Conservation (phyloP, 2,113 vertebrate genomes). For the Caracal caracal region DNA sequence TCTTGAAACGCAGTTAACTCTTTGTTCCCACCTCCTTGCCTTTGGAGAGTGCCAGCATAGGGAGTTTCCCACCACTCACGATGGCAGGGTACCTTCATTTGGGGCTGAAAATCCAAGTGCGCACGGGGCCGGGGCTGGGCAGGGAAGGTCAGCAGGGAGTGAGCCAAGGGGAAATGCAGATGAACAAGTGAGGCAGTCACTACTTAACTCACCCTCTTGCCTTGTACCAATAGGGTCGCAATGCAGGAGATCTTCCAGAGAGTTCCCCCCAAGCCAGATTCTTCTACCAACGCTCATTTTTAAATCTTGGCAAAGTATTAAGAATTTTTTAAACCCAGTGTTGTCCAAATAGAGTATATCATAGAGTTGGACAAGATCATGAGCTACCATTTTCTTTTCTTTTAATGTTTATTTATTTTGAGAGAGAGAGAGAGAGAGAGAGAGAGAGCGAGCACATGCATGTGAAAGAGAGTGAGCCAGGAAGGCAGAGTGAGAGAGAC, state of each 20-base stretch:
- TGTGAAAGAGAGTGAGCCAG: too few relatives aligned
- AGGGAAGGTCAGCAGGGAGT: neutral
- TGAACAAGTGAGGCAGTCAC: neutral
- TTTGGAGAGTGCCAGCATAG: neutral
- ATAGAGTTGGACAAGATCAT: neutral
- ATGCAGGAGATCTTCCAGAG: neutral
- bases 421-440: too few relatives aligned
- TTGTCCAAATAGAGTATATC: neutral
- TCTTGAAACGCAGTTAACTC: neutral
- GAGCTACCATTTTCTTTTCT: neutral
- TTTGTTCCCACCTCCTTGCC: too few relatives aligned
- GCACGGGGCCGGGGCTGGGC: too few relatives aligned
- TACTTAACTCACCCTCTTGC: neutral
- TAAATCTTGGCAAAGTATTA: neutral
- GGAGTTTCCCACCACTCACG: neutral
- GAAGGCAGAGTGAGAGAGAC: too few relatives aligned
- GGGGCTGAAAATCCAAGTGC: neutral
- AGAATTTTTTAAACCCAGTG: neutral
- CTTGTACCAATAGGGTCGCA: neutral
- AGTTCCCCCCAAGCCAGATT: neutral
- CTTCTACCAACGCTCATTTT: neutral
- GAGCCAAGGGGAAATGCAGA: neutral
- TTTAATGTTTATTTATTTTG: too few relatives aligned
- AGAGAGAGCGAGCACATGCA: too few relatives aligned
- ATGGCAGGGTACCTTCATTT: neutral